Base-by-base conservation (phyloP, 2,113 vertebrate species). In the Seriola quinqueradiata region DNA sequence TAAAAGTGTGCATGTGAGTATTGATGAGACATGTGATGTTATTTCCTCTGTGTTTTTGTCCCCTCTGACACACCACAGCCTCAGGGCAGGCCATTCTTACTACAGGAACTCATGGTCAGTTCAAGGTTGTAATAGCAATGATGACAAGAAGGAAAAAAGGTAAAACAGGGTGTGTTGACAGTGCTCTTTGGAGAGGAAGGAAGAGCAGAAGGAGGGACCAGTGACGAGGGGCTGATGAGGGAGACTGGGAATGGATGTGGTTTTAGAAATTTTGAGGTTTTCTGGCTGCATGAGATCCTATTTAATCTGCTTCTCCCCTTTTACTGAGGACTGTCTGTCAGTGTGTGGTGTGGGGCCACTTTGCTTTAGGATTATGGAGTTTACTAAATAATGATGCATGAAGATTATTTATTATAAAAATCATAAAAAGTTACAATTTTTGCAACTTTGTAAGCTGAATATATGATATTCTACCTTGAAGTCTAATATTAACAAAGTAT, bases 71-170 rank as follows among this genome's bases (percentile, higher is more conserved):
- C 59, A 73, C 25, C 58, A 14, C 72, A 85, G 72, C 81, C 79
- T 70, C 21, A 25, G 73, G 79, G 71, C 55, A 70, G 70, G 61
- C 36, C 64, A 48, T 28, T 77, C 61, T 77, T 82, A 46, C 81
- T n/a, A 69, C 65, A 42, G 64, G 8, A 82, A 68, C 83, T 65
- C 71, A 32, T 4, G 52, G 54, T 65, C 74, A 88, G 81, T 85
- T 87, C 87, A 87, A 73, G 75, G 75, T 84, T 92, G 87, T 89
- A 87, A 86, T 72, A 72, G 82, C 80, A 78, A 80, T 84, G 59
- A 83, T 69, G 77, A 84, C 85, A 86, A 72, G 75, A 86, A 82
- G 65, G 73, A 21, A 81, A 77, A 69, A 58, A 75, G 32, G 76
- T 42, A 48, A 28, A 79, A 67, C 61, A 65, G 78, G 81, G 82